Evolutionary conservation across 2,113 vertebrate genomes (phyloP), one percentile per base, ranked within the genome.

Genomic region (Turdus rufiventris): DNA sequence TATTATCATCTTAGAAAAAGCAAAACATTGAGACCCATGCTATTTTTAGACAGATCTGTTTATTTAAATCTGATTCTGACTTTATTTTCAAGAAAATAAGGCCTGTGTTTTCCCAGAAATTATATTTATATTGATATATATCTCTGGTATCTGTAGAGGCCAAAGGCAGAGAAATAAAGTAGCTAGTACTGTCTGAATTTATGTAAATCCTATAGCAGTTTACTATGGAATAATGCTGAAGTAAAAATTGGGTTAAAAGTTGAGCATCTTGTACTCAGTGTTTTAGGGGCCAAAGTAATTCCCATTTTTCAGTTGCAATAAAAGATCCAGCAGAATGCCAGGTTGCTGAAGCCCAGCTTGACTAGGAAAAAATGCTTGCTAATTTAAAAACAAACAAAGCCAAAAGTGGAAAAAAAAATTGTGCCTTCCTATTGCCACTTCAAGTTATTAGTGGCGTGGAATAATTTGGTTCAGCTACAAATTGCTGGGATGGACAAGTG

Each of bases 21-120:
- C 70, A 47, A 83, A 91, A 48, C 53, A 57, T 66, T 87, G 58
- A 42, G 89, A 79, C 2, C 18, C 25, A 48, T 0, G 1, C 31
- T 96, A 86, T 96, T 93, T 95, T 95, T 94, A 90, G 60, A 26
- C 12, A 38, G n/a, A 15, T 70, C 40, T 71, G 24, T 57, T 34
- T 85, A 57, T 95, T 96, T 91, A 88, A 91, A 68, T 93, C 73
- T 76, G 40, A 29, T 73, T 89, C 15, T 36, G 13, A 56, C 56
- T 56, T 15, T 31, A 56, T 75, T 75, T n/a, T 47, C 60, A 81
- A 85, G 54, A 28, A 82, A 77, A 62, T 29, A 83, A 6, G 6
- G 10, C 18, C 40, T 90, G 3, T 50, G 21, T 90, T 95, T 93
- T 90, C 75, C 56, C 67, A 96, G 85, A 81, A 86, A 67, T 19